phyloP scores from a whole-genome alignment of 2,797 vertebrate genomes.

The Tapera naevia region DNA sequence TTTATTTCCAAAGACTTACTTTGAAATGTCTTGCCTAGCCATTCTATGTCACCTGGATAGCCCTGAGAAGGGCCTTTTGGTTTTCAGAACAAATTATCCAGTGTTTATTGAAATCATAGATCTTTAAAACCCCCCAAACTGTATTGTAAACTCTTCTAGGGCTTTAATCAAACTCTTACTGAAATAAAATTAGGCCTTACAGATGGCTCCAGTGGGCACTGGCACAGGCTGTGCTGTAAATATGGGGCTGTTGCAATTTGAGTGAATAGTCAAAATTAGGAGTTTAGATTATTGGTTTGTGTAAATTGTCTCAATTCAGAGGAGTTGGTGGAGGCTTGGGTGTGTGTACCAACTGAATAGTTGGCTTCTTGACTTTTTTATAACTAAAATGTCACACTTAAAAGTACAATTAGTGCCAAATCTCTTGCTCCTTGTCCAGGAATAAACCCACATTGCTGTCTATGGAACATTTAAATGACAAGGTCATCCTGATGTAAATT shows the following conservation, averaged over 20 bases:
- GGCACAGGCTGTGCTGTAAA: background rate
- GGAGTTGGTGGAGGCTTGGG: background rate
- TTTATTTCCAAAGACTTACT: background rate
- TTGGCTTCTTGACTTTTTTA: background rate
- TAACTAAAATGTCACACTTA: background rate
- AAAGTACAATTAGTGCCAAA: background rate
- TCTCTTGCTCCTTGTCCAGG: background rate
- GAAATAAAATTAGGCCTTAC: slow-evolving; percentile 2
- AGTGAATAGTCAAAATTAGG: background rate
- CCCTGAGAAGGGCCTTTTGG: background rate
- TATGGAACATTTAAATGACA: background rate
- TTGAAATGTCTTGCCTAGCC: background rate
- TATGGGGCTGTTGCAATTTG: background rate
- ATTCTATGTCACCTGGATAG: background rate
- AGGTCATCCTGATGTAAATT: background rate
- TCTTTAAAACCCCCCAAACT: background rate
- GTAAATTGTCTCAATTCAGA: background rate
- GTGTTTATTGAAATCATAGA: background rate
- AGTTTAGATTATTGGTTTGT: background rate
- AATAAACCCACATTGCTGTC: background rate
- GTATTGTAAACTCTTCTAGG: background rate
- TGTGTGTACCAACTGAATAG: fast-evolving
- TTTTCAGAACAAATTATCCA: background rate
- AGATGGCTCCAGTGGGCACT: background rate
- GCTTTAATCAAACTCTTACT: background rate